Conservation (phyloP, 1,140 invertebrate species). For the Globodera rostochiensis region DNA sequence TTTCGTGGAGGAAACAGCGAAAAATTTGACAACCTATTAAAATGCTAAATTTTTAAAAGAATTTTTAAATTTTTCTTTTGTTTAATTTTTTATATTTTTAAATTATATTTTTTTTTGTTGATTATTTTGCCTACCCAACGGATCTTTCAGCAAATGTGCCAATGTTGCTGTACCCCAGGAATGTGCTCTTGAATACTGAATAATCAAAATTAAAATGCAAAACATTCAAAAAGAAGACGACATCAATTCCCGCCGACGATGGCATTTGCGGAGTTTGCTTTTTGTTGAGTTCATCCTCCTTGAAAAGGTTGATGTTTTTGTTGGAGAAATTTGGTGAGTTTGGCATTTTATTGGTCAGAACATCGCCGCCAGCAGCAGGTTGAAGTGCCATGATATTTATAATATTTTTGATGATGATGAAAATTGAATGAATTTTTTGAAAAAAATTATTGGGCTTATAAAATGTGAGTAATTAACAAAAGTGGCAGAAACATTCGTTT, state of each 20-base stretch:
- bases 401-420: neutral
- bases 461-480: no score
- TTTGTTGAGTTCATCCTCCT: neutral
- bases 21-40: conserved; percentile 49
- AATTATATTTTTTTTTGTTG: neutral
- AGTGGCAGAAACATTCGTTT: no score
- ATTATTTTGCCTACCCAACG: conserved; percentile 44
- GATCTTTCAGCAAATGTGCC: conserved; percentile 53
- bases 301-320: neutral
- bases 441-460: no score
- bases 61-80: no score
- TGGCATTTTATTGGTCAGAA: neutral
- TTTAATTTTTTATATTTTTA: neutral
- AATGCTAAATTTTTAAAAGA: no score
- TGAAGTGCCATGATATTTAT: neutral
- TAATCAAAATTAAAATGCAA: conserved; percentile 12
- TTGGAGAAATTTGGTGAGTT: neutral
- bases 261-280: neutral
- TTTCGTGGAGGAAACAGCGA: conserved; percentile 56
- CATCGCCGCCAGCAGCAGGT: neutral
- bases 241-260: neutral
- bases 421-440: no score
- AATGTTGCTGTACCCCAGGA: conserved; percentile 55
- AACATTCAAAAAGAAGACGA: neutral
- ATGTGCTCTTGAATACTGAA: conserved; percentile 62